Conservation (phyloP, 2,888 invertebrate genomes). For the Ashinkailepas kermadecensis region DNA sequence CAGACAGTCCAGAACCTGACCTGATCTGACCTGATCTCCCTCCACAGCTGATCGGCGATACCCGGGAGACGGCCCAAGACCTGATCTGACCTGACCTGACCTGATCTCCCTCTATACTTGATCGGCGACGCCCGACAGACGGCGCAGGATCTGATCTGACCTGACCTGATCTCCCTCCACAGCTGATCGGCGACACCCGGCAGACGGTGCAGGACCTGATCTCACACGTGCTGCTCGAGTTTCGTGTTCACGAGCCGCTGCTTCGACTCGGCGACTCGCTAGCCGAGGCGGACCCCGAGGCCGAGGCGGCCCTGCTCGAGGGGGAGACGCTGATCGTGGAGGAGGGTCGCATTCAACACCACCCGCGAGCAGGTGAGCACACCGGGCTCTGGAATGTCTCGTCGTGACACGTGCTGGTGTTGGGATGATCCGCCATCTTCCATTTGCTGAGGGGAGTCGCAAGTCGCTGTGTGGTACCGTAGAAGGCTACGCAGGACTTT, state of each 20-base stretch:
- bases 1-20: no score
- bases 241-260: constrained; percentile 46
- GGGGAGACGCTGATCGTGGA: constrained; percentile 58
- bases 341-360: constrained; percentile 51
- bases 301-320: constrained; percentile 52
- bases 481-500: no score
- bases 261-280: constrained; percentile 56
- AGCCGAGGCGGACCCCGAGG: constrained; percentile 55
- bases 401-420: no score
- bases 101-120: neutral
- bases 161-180: neutral
- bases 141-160: no score
- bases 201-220: constrained; percentile 47
- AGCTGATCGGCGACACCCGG: constrained; percentile 30
- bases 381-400: no score
- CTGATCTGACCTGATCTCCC: neutral
- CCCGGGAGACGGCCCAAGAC: no score
- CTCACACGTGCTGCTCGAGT: constrained; percentile 46
- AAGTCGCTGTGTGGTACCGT: no score
- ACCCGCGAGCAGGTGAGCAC: constrained; percentile 48
- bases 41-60: neutral
- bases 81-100: constrained; percentile 36
- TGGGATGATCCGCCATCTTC: no score
- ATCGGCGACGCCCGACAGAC: no score
- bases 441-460: no score